A percentile compares a stretch with the other conserved stretches of the same genome.
Evolutionary conservation across 2,113 vertebrate genomes (phyloP).

Genomic region (Holacanthus passer): DNA sequence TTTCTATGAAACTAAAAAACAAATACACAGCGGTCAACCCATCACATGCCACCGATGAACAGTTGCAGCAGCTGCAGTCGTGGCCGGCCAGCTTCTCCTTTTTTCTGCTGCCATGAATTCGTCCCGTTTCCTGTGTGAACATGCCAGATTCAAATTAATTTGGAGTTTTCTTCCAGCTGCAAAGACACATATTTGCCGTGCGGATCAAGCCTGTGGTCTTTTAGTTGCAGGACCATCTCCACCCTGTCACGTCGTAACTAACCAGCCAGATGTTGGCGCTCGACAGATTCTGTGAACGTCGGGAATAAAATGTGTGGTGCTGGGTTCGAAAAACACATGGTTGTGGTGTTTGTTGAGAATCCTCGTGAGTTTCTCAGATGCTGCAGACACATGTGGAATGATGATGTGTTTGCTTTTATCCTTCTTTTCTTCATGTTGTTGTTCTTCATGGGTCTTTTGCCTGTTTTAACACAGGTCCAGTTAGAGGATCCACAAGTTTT

Average conservation of each 20-base stretch:
- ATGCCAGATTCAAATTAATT: background rate
- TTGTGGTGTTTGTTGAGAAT: too few relatives aligned
- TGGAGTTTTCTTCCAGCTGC: background rate
- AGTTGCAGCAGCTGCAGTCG: background rate
- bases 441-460: too few relatives aligned
- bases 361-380: too few relatives aligned
- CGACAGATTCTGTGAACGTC: background rate
- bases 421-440: too few relatives aligned
- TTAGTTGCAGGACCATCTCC: conserved; percentile 7
- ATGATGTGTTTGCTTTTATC: too few relatives aligned
- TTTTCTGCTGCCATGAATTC: background rate
- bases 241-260: background rate
- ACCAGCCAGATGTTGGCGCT: conserved; percentile 25
- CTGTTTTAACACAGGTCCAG: too few relatives aligned
- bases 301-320: too few relatives aligned
- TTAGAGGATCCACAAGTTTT: too few relatives aligned
- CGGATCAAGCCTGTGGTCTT: background rate
- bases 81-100: background rate
- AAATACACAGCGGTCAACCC: background rate
- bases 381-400: too few relatives aligned
- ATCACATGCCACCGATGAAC: background rate
- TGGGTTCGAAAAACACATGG: too few relatives aligned
- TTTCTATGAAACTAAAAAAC: background rate
- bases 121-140: background rate
- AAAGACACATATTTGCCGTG: background rate